A percentile compares a stretch with the other conserved stretches of the same genome.
Evolutionary conservation across 2,797 vertebrate genomes (phyloP).

Genomic region (Xerus rutilus): DNA sequence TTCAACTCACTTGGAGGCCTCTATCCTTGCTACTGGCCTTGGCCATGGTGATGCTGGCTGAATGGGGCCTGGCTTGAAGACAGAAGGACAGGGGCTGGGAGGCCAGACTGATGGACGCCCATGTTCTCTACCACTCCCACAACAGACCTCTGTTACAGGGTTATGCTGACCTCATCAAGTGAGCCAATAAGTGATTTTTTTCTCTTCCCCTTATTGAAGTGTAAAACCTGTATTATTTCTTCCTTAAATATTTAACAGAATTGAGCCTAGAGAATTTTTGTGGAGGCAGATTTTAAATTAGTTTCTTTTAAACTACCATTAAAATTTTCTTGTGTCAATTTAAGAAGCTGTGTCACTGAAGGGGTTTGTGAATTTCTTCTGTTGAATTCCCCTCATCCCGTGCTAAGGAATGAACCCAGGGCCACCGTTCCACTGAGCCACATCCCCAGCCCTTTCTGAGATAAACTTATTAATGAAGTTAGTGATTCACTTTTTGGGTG

Average conservation of each 20-base stretch:
- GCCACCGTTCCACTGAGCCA: too few relatives aligned
- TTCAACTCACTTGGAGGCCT: constrained; percentile 93
- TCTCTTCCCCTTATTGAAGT: background rate
- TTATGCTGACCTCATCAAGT: background rate
- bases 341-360: background rate
- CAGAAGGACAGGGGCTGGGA: too few relatives aligned
- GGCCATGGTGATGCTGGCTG: constrained; percentile 84
- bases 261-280: background rate
- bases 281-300: background rate
- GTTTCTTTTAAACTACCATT: background rate
- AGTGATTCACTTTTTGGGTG: too few relatives aligned
- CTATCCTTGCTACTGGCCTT: constrained; percentile 89
- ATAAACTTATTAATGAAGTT: too few relatives aligned
- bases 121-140: background rate
- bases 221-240: background rate
- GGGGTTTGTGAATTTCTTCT: background rate
- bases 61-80: too few relatives aligned
- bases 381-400: too few relatives aligned
- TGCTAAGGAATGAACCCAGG: too few relatives aligned
- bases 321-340: background rate
- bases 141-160: background rate
- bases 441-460: too few relatives aligned
- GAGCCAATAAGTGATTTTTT: background rate
- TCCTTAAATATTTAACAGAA: constrained; percentile 7
- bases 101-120: background rate